phyloP scores from a whole-genome alignment of 2,888 invertebrate genomes.

The Allolobophora icterica region DNA sequence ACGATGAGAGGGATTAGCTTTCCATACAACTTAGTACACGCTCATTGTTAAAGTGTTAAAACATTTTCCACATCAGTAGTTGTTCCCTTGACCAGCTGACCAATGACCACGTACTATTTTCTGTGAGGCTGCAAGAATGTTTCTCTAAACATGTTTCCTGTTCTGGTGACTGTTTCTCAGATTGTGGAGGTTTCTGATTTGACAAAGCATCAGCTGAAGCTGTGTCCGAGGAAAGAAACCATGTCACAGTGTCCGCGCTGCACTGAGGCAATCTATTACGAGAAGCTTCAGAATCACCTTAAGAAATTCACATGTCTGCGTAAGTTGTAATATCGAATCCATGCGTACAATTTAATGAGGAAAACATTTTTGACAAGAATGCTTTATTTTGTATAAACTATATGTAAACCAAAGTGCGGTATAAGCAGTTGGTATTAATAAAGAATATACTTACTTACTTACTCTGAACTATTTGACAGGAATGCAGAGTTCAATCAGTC shows the following conservation, averaged over 20 bases:
- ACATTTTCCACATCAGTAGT: neutral
- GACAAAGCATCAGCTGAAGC: slow-evolving; percentile 81
- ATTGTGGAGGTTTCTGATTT: slow-evolving; percentile 86
- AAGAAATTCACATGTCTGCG: neutral
- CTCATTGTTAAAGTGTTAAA: too few species aligned
- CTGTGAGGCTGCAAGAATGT: neutral
- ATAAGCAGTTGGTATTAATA: too few species aligned
- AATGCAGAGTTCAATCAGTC: neutral
- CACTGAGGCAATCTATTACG: slow-evolving; percentile 74
- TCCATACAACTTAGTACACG: too few species aligned
- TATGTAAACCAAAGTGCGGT: too few species aligned
- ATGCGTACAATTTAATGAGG: too few species aligned
- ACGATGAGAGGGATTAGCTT: too few species aligned
- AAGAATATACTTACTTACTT: too few species aligned
- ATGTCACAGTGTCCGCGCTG: slow-evolving; percentile 78
- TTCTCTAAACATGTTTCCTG: neutral
- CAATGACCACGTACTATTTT: neutral
- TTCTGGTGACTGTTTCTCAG: slow-evolving; percentile 61
- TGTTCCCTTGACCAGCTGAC: neutral
- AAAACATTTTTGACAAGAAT: too few species aligned
- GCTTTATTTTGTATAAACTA: too few species aligned
- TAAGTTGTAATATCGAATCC: neutral
- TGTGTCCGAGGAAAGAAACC: slow-evolving; percentile 77
- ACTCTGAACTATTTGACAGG: neutral
- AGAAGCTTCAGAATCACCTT: neutral